A percentile compares a stretch with the other conserved stretches of the same genome.
phyloP scores from a whole-genome alignment of 2,797 vertebrate species.

The Leptatherina wallacei region DNA sequence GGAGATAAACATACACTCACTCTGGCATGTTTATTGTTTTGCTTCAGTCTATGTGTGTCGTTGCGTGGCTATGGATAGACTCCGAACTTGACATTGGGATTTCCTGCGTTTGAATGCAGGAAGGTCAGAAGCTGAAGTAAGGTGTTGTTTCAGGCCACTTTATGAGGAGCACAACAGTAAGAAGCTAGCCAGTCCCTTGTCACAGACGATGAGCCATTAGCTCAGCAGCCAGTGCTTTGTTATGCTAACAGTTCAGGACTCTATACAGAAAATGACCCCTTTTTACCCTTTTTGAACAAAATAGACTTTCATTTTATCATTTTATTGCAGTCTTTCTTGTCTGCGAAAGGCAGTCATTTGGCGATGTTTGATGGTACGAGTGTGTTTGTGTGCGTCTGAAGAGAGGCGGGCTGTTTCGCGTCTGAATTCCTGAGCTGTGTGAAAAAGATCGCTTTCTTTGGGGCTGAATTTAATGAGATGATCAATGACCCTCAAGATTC shows the following conservation, averaged over 20 bases:
- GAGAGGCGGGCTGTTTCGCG: conserved; percentile 68
- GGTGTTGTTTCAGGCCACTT: conserved; percentile 72
- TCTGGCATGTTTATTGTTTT: conserved; percentile 52
- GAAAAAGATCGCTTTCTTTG: conserved; percentile 78
- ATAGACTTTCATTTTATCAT: conserved; percentile 82
- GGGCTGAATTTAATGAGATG: conserved; percentile 77
- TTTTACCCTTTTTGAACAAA: conserved; percentile 83
- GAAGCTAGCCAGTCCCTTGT: conserved; percentile 79
- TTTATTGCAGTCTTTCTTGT: conserved; percentile 82
- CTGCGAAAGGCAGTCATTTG: conserved; percentile 75
- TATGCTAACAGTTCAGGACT: conserved; percentile 81
- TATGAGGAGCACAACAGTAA: conserved; percentile 80
- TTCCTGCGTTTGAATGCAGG: conserved; percentile 54
- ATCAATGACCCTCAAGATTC: conserved; percentile 82
- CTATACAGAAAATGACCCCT: conserved; percentile 82
- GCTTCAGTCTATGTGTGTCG: conserved; percentile 22
- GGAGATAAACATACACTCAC: conserved; percentile 35
- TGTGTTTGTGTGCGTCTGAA: conserved; percentile 72
- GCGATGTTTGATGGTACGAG: conserved; percentile 77
- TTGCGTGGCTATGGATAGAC: conserved; percentile 25
- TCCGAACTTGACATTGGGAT: conserved; percentile 61
- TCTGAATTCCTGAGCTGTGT: conserved; percentile 83
- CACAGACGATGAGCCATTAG: conserved; percentile 85
- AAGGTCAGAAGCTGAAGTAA: conserved; percentile 57
- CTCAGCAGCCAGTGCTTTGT: conserved; percentile 81